Conservation (phyloP, 2,797 vertebrate species). For the Parauchenoglanis punctatus region DNA sequence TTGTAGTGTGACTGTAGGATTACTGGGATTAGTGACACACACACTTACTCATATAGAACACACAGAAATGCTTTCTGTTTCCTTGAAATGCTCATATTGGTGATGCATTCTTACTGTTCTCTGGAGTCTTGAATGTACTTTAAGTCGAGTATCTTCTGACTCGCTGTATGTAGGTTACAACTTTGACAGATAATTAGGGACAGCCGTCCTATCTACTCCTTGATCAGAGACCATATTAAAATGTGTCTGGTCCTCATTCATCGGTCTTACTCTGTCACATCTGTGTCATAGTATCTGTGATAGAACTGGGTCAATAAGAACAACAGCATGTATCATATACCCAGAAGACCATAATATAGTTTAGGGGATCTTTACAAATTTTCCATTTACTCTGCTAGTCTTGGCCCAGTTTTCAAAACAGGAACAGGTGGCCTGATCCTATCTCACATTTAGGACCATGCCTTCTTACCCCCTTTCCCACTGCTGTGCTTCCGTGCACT, state of each 20-base stretch:
- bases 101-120: neutral
- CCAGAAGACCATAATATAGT: neutral
- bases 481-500: neutral
- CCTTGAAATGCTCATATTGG: neutral
- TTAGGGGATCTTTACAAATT: neutral
- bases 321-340: neutral
- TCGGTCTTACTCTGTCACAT: neutral
- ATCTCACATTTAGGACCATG: neutral
- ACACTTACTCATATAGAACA: neutral
- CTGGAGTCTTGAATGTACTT: neutral
- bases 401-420: constrained; percentile 6
- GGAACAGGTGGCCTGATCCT: constrained; percentile 29
- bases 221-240: neutral
- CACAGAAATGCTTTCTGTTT: constrained; percentile 2
- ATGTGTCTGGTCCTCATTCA: too few relatives aligned
- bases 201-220: neutral
- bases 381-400: neutral
- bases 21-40: neutral
- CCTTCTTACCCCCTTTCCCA: neutral
- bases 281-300: neutral
- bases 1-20: neutral
- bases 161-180: neutral
- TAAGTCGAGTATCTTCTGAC: neutral
- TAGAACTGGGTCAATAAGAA: neutral
- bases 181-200: too few relatives aligned